These are phyloP conservation scores for Brachypodius melanocephalos DNA, from an alignment of 2,113 vertebrate species.

Conservation along the genomic window DNA sequence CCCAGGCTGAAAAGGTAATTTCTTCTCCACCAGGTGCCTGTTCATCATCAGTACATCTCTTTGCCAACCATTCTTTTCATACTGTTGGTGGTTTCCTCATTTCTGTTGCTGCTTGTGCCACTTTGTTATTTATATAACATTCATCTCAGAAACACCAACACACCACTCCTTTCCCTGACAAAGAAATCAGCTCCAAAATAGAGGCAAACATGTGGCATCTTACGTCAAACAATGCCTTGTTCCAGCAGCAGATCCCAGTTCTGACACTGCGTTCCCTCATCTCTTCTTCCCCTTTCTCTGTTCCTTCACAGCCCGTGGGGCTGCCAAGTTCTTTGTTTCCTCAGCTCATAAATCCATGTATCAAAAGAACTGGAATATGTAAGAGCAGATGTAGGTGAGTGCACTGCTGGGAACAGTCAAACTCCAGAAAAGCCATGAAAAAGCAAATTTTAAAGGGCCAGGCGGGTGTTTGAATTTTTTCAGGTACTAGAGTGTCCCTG, in stretches of 20 bases:
- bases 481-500: background rate
- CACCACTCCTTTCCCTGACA: background rate
- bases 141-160: background rate
- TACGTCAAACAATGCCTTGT: background rate
- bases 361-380: background rate
- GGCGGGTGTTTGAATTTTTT: background rate
- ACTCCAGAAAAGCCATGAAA: background rate
- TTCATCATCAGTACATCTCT: background rate
- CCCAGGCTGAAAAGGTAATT: background rate
- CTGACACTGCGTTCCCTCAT: background rate
- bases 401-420: conserved; percentile 1
- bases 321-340: background rate
- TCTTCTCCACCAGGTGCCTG: background rate
- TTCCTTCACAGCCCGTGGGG: background rate
- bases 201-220: background rate
- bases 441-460: background rate
- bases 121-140: background rate
- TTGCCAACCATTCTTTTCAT: background rate
- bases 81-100: conserved; percentile 8
- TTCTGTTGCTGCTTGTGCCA: conserved; percentile 28
- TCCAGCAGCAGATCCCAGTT: background rate
- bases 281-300: background rate
- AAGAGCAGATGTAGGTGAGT: background rate
- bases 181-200: background rate
- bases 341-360: background rate